Evolutionary conservation across 2,797 vertebrate genomes (phyloP).

Genomic region (Huso huso): DNA sequence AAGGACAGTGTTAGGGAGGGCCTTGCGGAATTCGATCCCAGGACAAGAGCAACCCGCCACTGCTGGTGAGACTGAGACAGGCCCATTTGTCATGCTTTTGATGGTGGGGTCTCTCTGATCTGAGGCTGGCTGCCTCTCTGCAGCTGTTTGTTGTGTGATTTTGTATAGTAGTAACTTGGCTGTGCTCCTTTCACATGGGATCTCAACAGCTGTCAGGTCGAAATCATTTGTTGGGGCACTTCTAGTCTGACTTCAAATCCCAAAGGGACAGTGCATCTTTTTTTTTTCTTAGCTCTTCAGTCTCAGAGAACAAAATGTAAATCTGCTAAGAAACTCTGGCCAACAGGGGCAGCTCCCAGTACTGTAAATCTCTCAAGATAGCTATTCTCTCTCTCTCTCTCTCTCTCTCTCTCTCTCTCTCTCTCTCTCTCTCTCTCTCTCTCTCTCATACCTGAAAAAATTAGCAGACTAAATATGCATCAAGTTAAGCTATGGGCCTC

Average conservation of each 20-base stretch:
- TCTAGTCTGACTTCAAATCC: slow-evolving; percentile 1
- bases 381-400: no score
- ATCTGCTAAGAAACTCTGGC: slow-evolving; percentile 42
- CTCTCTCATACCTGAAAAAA: no score
- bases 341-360: slow-evolving; percentile 32
- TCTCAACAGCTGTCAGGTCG: slow-evolving; percentile 19
- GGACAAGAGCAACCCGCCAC: neutral
- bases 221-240: slow-evolving; percentile 13
- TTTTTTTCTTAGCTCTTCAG: slow-evolving; percentile 20
- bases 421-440: no score
- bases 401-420: no score
- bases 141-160: slow-evolving; percentile 18
- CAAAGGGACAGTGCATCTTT: slow-evolving; percentile 9
- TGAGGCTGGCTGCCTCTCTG: neutral
- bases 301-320: slow-evolving; percentile 41
- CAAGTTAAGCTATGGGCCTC: no score
- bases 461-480: no score
- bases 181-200: slow-evolving; percentile 13
- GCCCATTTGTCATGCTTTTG: neutral
- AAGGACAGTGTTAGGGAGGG: neutral
- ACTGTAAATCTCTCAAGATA: slow-evolving; percentile 32
- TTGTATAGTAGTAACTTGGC: slow-evolving; percentile 8
- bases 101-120: neutral
- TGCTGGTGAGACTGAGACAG: neutral
- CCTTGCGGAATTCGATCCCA: neutral